Evolutionary conservation across 2,888 invertebrate species (phyloP).

Genomic region (Drosophila tanythrix): DNA sequence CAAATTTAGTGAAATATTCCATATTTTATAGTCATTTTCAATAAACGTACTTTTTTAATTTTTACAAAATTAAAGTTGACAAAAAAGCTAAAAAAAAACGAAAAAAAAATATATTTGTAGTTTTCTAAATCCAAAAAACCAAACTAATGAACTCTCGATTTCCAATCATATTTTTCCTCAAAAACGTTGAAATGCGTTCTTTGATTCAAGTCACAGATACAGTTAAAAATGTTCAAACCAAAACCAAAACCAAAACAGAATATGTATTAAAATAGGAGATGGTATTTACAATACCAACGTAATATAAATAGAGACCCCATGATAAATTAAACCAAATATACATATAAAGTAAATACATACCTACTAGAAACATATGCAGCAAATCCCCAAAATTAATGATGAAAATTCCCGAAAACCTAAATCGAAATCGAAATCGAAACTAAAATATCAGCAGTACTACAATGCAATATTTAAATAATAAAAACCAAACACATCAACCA

Average conservation of each 20-base stretch:
- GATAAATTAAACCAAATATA: slow-evolving; percentile 33
- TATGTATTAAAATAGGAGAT: slow-evolving; percentile 36
- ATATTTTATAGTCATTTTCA: slow-evolving; percentile 80
- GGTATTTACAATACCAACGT: slow-evolving; percentile 29
- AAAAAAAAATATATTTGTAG: slow-evolving; percentile 64
- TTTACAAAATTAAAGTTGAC: slow-evolving; percentile 78
- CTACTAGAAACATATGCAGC: slow-evolving; percentile 44
- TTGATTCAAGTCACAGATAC: slow-evolving; percentile 49
- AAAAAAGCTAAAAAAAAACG: slow-evolving; percentile 31
- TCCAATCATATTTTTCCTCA: slow-evolving; percentile 68
- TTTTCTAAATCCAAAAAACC: slow-evolving; percentile 70
- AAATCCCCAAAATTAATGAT: slow-evolving; percentile 27
- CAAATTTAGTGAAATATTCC: slow-evolving; percentile 70
- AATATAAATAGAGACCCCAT: slow-evolving; percentile 45
- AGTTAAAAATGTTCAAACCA: slow-evolving; percentile 61
- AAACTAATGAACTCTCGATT: slow-evolving; percentile 58
- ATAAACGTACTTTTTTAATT: slow-evolving; percentile 80
- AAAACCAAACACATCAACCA: slow-evolving; percentile 48
- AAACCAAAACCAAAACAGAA: slow-evolving; percentile 26
- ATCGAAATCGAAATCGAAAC: slow-evolving; percentile 46
- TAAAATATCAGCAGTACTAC: slow-evolving; percentile 69
- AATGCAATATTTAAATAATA: slow-evolving; percentile 64
- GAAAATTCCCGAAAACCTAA: slow-evolving; percentile 16
- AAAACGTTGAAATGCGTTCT: slow-evolving; percentile 47
- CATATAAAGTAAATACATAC: slow-evolving; percentile 40